These are phyloP conservation scores for Callimorpha dominula DNA, from an alignment of 2,888 invertebrate genomes.

Conservation along the genomic window DNA sequence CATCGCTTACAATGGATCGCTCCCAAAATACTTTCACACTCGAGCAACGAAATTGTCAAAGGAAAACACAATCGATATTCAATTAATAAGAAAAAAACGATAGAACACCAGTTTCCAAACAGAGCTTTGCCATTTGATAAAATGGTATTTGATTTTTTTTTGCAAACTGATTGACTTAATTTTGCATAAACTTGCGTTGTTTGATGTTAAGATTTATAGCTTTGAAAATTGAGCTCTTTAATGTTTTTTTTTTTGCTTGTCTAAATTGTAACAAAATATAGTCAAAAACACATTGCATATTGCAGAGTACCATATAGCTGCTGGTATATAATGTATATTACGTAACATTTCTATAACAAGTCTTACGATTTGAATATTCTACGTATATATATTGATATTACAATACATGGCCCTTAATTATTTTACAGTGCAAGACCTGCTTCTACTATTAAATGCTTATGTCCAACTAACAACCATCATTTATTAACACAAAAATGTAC, in stretches of 20 bases:
- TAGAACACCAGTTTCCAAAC: conserved; percentile 34
- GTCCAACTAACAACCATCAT: conserved; percentile 28
- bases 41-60: conserved; percentile 39
- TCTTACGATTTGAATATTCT: not conserved
- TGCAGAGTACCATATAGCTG: not conserved
- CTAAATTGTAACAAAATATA: too few relatives aligned
- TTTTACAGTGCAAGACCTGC: not conserved
- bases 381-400: not conserved
- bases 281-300: not conserved
- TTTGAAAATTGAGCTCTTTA: too few relatives aligned
- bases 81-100: conserved; percentile 39
- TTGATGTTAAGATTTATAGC: too few relatives aligned
- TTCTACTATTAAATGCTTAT: not conserved
- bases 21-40: conserved; percentile 29
- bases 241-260: too few relatives aligned
- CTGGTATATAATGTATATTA: too few relatives aligned
- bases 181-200: too few relatives aligned
- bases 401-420: not conserved
- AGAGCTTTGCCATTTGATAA: too few relatives aligned
- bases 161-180: too few relatives aligned
- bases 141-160: not conserved
- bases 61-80: conserved; percentile 36
- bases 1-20: conserved; percentile 29
- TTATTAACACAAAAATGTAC: conserved; percentile 28
- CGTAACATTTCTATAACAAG: not conserved